Percentiles rank a stretch among this genome's conserved stretches.
These are phyloP conservation scores for Theristicus caerulescens DNA, from an alignment of 2,113 vertebrate genomes.

Conservation along the genomic window DNA sequence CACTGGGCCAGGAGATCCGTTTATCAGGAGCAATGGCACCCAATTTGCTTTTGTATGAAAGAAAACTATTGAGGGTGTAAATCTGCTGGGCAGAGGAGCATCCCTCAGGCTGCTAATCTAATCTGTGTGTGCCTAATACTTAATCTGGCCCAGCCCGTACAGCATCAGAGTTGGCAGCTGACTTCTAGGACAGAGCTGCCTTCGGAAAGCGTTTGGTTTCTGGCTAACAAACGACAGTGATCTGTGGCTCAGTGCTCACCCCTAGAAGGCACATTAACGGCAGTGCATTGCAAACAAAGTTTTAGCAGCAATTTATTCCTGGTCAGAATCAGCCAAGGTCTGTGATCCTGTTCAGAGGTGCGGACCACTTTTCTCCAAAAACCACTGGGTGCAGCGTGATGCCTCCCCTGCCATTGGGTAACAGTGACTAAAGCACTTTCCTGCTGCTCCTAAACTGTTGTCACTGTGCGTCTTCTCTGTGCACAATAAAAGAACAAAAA, in stretches of 20 bases:
- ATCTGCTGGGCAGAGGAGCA: neutral
- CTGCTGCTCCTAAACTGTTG: neutral
- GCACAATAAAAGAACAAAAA: neutral
- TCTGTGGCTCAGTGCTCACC: fast-evolving
- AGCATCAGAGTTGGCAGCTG: neutral
- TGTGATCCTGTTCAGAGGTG: neutral
- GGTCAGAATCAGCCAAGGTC: neutral
- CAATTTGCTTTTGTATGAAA: neutral
- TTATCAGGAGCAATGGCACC: neutral
- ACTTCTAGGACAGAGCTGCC: neutral
- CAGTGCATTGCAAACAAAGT: neutral
- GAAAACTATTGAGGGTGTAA: neutral
- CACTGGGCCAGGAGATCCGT: neutral
- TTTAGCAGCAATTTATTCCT: neutral
- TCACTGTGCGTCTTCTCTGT: neutral
- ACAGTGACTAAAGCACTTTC: neutral
- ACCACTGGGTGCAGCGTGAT: fast-evolving
- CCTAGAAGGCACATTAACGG: fast-evolving
- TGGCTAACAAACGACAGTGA: neutral
- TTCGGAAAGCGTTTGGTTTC: neutral
- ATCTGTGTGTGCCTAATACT: neutral
- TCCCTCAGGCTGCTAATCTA: neutral
- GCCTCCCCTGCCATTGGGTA: neutral
- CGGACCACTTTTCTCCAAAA: neutral
- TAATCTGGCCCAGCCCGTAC: neutral